A percentile compares a stretch with the other conserved stretches of the same genome.
These are phyloP conservation scores for Leucophenga maculata DNA, from an alignment of 2,888 invertebrate genomes.

Conservation along the genomic window DNA sequence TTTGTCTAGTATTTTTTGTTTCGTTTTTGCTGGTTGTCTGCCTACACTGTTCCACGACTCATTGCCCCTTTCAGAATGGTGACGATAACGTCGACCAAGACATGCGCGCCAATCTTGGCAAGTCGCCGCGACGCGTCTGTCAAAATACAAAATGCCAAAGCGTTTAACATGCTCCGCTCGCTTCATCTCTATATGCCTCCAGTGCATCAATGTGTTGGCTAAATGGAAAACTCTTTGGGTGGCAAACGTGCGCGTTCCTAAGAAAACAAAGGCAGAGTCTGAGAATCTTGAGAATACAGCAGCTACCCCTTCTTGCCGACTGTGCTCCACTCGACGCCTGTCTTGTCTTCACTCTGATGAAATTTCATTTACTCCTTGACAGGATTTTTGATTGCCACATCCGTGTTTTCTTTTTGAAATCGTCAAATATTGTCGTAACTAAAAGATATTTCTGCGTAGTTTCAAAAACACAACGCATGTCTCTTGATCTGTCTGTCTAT, in stretches of 20 bases:
- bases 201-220: constrained; percentile 49
- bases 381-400: constrained; percentile 69
- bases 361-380: constrained; percentile 68
- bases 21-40: neutral
- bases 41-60: neutral
- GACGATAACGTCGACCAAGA: neutral
- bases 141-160: constrained; percentile 49
- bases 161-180: neutral
- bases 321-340: constrained; percentile 33
- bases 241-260: constrained; percentile 54
- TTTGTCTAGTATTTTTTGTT: neutral
- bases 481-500: neutral
- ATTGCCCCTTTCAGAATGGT: neutral
- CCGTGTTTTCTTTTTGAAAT: constrained; percentile 54
- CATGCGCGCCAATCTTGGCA: constrained; percentile 12
- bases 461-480: too few relatives aligned
- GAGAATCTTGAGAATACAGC: constrained; percentile 26
- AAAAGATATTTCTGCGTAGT: constrained; percentile 30
- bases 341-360: constrained; percentile 50
- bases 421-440: constrained; percentile 40
- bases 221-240: constrained; percentile 66
- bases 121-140: constrained; percentile 54
- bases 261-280: constrained; percentile 52
- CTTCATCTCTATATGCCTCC: constrained; percentile 38
- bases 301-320: constrained; percentile 40